phyloP scores from a whole-genome alignment of 2,888 invertebrate genomes.

The Pogonocherus hispidulus region DNA sequence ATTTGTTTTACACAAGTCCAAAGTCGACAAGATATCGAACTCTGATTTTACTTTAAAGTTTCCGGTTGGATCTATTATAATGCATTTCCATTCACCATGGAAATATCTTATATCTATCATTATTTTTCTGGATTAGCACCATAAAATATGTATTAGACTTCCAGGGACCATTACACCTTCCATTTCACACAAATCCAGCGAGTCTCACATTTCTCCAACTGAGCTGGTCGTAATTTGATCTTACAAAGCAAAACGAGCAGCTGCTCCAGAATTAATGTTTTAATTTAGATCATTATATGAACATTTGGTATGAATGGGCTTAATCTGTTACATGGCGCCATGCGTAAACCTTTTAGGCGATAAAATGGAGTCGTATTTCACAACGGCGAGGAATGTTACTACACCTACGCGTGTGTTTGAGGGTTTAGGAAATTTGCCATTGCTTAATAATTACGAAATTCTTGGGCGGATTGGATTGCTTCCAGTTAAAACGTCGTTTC shows the following conservation, averaged over 20 bases:
- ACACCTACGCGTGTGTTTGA: not conserved
- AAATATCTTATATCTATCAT: no score
- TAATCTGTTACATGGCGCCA: constrained; percentile 5
- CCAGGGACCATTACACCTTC: constrained; percentile 1
- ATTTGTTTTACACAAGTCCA: no score
- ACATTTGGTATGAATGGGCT: constrained; percentile 11
- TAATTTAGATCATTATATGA: constrained; percentile 14
- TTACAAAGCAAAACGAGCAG: not conserved
- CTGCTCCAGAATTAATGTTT: constrained; percentile 3
- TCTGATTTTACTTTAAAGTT: no score
- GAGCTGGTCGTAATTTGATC: not conserved
- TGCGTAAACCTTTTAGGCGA: not conserved
- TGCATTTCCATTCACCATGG: no score
- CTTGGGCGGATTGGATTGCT: not conserved
- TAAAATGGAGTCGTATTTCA: no score
- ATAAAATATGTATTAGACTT: constrained; percentile 28
- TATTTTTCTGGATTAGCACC: no score
- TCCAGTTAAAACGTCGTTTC: not conserved
- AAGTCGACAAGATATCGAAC: no score
- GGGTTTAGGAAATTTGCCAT: not conserved
- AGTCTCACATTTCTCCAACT: constrained; percentile 2
- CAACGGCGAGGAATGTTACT: not conserved
- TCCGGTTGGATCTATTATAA: no score
- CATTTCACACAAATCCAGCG: constrained; percentile 2
- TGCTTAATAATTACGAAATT: not conserved